Evolutionary conservation across 2,888 invertebrate species (phyloP).

Genomic region (Pristionchus exspectatus): DNA sequence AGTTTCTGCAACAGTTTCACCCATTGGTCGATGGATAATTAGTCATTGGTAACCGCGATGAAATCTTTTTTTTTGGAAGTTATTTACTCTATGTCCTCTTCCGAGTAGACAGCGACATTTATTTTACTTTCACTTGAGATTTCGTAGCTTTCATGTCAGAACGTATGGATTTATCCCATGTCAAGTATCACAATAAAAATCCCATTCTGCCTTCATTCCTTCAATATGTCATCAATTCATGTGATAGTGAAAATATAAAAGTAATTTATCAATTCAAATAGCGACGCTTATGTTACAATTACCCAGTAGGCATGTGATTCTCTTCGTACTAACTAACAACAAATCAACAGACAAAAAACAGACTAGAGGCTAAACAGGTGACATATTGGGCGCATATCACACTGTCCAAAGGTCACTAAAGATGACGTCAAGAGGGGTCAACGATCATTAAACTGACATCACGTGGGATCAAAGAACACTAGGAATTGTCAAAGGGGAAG

Average conservation of each 20-base stretch:
- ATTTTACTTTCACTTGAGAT: too few relatives aligned
- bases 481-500: not conserved
- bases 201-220: too few relatives aligned
- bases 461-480: not conserved
- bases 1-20: too few relatives aligned
- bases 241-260: not conserved
- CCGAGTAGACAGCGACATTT: too few relatives aligned
- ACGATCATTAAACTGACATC: not conserved
- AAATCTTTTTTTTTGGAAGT: too few relatives aligned
- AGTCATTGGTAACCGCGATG: too few relatives aligned
- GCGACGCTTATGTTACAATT: conserved; percentile 8
- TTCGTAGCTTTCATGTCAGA: too few relatives aligned
- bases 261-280: not conserved
- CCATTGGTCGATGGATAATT: too few relatives aligned
- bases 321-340: conserved; percentile 19
- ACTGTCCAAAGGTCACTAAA: not conserved
- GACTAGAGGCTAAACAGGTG: not conserved
- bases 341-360: conserved; percentile 30
- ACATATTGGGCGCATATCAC: not conserved
- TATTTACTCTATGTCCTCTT: too few relatives aligned
- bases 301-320: not conserved
- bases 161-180: too few relatives aligned
- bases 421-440: not conserved
- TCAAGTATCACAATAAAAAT: too few relatives aligned
- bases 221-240: too few relatives aligned